Evolutionary conservation across 2,888 invertebrate species (phyloP).

Genomic region (Spodoptera littoralis): DNA sequence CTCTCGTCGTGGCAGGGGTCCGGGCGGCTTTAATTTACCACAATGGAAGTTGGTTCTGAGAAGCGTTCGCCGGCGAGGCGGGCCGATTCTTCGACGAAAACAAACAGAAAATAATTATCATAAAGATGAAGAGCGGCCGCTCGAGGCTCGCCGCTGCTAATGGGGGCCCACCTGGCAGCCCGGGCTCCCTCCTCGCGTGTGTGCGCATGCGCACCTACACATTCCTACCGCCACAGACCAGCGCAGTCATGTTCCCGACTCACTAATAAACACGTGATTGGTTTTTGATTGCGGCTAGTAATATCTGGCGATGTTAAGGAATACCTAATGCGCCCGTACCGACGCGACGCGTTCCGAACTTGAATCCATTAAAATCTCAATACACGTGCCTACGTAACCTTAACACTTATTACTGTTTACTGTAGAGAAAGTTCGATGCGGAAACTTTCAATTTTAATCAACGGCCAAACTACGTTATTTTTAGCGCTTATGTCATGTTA

Average conservation of each 20-base stretch:
- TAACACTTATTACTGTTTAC: constrained; percentile 60
- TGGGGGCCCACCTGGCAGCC: constrained; percentile 87
- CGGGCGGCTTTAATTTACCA: constrained; percentile 89
- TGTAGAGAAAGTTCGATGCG: constrained; percentile 56
- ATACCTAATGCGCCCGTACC: constrained; percentile 41
- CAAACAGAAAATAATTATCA: constrained; percentile 89
- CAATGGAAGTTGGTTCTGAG: constrained; percentile 88
- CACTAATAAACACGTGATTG: constrained; percentile 73
- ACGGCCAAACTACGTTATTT: constrained; percentile 54
- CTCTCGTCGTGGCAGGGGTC: constrained; percentile 88
- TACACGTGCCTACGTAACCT: constrained; percentile 53
- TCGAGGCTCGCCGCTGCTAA: constrained; percentile 85
- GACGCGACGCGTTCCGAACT: constrained; percentile 34
- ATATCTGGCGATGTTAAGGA: constrained; percentile 45
- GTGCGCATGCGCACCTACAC: constrained; percentile 60
- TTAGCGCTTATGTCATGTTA: constrained; percentile 54
- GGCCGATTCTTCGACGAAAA: constrained; percentile 88
- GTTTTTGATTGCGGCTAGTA: constrained; percentile 69
- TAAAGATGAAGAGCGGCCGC: constrained; percentile 89
- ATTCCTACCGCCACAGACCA: constrained; percentile 62
- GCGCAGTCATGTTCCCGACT: constrained; percentile 63
- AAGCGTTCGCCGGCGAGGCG: constrained; percentile 86
- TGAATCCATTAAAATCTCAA: constrained; percentile 49
- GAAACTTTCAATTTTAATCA: constrained; percentile 62
- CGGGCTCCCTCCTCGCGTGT: constrained; percentile 64